Conservation (phyloP, 2,797 vertebrate genomes). For the Chaetodon trifasciatus region DNA sequence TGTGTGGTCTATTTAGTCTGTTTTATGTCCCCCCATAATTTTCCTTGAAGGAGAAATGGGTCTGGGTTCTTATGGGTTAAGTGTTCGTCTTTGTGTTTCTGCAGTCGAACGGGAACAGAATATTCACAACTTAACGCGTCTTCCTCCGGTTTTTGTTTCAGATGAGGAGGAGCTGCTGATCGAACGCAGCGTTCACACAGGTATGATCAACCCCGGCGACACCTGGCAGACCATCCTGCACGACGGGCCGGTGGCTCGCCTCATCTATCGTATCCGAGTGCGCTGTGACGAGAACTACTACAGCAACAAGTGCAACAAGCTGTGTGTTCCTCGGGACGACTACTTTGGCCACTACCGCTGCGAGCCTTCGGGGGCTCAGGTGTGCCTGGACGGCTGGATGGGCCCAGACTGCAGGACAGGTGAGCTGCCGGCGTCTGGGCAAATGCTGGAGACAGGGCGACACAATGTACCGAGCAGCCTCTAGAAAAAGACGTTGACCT, state of each 20-base stretch:
- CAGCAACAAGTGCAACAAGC: conserved; percentile 94
- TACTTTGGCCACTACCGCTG: conserved; percentile 97
- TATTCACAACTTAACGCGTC: no score
- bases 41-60: no score
- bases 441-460: no score
- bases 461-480: background rate
- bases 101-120: background rate
- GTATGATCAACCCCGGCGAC: conserved; percentile 95
- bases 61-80: no score
- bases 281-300: conserved; percentile 96
- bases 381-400: conserved; percentile 98
- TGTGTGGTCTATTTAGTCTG: no score
- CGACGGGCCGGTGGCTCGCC: conserved; percentile 89
- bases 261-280: conserved; percentile 91
- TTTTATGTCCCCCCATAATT: no score
- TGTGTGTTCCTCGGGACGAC: conserved; percentile 94
- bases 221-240: conserved; percentile 90
- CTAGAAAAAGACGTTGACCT: background rate
- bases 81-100: background rate
- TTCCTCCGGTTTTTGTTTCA: conserved; percentile 23
- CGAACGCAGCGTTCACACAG: conserved; percentile 89
- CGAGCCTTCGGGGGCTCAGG: conserved; percentile 91
- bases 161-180: conserved; percentile 89
- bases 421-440: conserved; percentile 63
- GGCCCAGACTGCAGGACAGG: conserved; percentile 92